phyloP scores from a whole-genome alignment of 1,140 invertebrate genomes.

The Zaprionus capensis region DNA sequence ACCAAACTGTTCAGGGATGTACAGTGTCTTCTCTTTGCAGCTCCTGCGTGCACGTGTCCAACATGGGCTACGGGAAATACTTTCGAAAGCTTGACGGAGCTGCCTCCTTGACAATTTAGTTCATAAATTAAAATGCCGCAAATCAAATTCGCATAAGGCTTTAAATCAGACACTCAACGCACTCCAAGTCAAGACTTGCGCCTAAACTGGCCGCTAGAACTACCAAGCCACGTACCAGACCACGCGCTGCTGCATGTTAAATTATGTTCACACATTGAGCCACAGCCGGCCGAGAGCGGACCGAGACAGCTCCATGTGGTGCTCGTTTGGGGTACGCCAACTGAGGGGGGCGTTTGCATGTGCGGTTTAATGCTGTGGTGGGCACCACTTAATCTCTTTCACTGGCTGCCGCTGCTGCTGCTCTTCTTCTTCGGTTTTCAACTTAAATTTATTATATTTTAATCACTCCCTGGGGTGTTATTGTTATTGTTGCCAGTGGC shows the following conservation, averaged over 20 bases:
- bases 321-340: slow-evolving; percentile 5
- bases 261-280: slow-evolving; percentile 77
- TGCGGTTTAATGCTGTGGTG: slow-evolving; percentile 78
- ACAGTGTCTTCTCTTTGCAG: not conserved
- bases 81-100: slow-evolving; percentile 52
- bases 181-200: slow-evolving; percentile 22
- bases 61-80: slow-evolving; percentile 64
- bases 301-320: slow-evolving; percentile 46
- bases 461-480: slow-evolving; percentile 79
- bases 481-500: slow-evolving; percentile 52
- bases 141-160: slow-evolving; percentile 80
- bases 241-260: slow-evolving; percentile 71
- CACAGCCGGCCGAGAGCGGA: slow-evolving; percentile 47
- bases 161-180: slow-evolving; percentile 61
- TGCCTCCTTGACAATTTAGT: slow-evolving; percentile 58
- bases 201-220: slow-evolving; percentile 3
- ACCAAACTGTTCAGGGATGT: slow-evolving; percentile 5
- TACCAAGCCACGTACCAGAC: not conserved
- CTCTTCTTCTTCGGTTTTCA: slow-evolving; percentile 67
- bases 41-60: slow-evolving; percentile 10
- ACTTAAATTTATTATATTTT: slow-evolving; percentile 83
- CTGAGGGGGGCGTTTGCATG: slow-evolving; percentile 59
- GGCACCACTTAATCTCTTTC: slow-evolving; percentile 80
- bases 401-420: slow-evolving; percentile 56
- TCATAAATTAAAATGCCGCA: slow-evolving; percentile 83